Base-by-base conservation (phyloP, 2,888 invertebrate species). In the Himalopsyche anomala region DNA sequence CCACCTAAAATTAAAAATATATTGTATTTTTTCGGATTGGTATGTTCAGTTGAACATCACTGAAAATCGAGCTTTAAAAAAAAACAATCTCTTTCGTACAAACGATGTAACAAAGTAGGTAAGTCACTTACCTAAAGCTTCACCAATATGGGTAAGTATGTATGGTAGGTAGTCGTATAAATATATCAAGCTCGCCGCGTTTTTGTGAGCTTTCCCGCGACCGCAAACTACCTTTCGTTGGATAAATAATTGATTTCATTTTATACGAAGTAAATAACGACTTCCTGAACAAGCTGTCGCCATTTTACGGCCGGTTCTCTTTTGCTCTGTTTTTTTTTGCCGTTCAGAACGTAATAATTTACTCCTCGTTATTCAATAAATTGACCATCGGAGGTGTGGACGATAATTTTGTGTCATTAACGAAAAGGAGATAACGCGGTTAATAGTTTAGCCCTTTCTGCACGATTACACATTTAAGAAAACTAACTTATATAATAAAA, bases 201-300 rank as follows among this genome's bases (percentile, higher is more conserved):
- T 56, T 69, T 62, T 56, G 69, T 83, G 12, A 28, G 40, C 17
- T 36, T 83, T 83, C 62, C 83, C 42, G 19, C 83, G 69, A 69
- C 83, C 83, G 74, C 83, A 83, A 62, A 69, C 83, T 5, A 83
- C 45, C 62, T 83, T 83, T 83, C 62, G 40, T 69, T 62, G 80
- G 80, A 69, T 69, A 69, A 69, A 69, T 80, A 80, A 80, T 80
- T 80, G 80, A 80, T 40, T 80, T 80, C 80, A 40, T 40, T 42
- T 80, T 45, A 45, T 42, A 80, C 45, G 80, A 80, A 45, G 42
- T 19, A 80, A 45, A 40, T 80, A 80, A 45, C 45, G 80, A 80
- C 45, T 80, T 80, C 80, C 45, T 80, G 69, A 69, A 69, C 69
- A 9, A 36, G 28, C 69, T 69, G 69, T 69, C 69, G 69, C 69